phyloP scores from a whole-genome alignment of 2,888 invertebrate genomes.

The Blastobasis lacticolella region DNA sequence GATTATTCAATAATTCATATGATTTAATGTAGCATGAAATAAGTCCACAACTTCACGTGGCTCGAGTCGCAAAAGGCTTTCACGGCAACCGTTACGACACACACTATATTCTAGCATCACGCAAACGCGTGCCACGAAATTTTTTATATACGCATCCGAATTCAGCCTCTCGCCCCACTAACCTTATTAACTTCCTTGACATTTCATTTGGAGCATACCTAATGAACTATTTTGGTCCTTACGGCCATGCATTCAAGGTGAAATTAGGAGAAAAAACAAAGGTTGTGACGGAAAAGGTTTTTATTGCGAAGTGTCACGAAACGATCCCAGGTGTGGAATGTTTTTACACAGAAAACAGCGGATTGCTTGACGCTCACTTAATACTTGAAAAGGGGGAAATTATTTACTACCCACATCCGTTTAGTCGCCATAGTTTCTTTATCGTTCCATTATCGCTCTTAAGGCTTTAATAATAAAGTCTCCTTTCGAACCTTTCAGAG shows the following conservation, averaged over 20 bases:
- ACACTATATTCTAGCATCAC: constrained; percentile 30
- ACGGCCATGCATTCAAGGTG: constrained; percentile 17
- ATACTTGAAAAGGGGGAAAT: constrained; percentile 40
- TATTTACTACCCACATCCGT: constrained; percentile 23
- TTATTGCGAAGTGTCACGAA: constrained; percentile 64
- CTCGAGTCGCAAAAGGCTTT: constrained; percentile 9
- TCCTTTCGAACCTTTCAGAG: background rate
- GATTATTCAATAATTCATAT: no score
- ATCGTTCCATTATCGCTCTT: constrained; percentile 16
- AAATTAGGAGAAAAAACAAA: constrained; percentile 13
- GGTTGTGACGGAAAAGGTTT: constrained; percentile 30
- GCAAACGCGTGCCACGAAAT: constrained; percentile 53
- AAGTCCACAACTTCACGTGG: background rate
- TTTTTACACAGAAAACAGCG: constrained; percentile 56
- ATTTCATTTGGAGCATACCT: constrained; percentile 12
- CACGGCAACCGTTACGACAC: constrained; percentile 13
- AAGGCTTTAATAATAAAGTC: constrained; percentile 9
- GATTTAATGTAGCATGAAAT: no score
- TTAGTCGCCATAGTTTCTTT: constrained; percentile 14
- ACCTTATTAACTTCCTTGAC: constrained; percentile 41
- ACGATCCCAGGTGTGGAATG: constrained; percentile 65
- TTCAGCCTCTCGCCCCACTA: constrained; percentile 61
- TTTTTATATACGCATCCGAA: constrained; percentile 48
- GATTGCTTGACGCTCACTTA: constrained; percentile 52
- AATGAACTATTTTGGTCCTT: constrained; percentile 19